Conservation (phyloP, 2,113 vertebrate genomes). For the Callospermophilus lateralis region DNA sequence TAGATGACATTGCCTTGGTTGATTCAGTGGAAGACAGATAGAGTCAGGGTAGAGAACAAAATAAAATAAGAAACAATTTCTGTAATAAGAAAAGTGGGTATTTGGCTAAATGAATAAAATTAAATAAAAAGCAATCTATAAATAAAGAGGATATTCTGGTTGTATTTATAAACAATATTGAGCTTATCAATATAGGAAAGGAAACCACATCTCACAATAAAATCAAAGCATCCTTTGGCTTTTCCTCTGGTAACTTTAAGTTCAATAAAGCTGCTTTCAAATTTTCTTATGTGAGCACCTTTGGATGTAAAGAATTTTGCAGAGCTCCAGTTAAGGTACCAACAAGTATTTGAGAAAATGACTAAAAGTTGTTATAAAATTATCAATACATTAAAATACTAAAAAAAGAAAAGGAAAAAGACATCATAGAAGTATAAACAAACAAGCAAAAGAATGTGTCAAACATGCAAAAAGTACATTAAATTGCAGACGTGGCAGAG, state of each 20-base stretch:
- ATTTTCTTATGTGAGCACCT: background rate
- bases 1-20: background rate
- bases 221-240: constrained; percentile 56
- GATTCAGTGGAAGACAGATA: background rate
- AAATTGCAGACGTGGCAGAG: background rate
- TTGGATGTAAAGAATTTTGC: background rate
- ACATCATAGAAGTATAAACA: background rate
- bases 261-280: background rate
- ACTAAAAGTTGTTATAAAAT: constrained; percentile 7
- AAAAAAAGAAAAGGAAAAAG: background rate
- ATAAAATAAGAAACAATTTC: constrained; percentile 53
- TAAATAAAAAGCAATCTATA: background rate
- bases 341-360: constrained; percentile 5
- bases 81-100: constrained; percentile 41
- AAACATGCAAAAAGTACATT: background rate
- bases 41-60: background rate
- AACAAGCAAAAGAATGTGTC: background rate
- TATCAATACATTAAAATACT: background rate
- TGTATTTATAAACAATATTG: constrained; percentile 48
- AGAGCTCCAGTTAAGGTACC: background rate
- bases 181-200: constrained; percentile 39
- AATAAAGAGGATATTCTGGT: background rate
- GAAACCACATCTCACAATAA: background rate
- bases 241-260: background rate
- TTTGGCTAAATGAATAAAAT: constrained; percentile 59